Conservation (phyloP, 2,888 invertebrate genomes). For the Leuctra nigra region DNA sequence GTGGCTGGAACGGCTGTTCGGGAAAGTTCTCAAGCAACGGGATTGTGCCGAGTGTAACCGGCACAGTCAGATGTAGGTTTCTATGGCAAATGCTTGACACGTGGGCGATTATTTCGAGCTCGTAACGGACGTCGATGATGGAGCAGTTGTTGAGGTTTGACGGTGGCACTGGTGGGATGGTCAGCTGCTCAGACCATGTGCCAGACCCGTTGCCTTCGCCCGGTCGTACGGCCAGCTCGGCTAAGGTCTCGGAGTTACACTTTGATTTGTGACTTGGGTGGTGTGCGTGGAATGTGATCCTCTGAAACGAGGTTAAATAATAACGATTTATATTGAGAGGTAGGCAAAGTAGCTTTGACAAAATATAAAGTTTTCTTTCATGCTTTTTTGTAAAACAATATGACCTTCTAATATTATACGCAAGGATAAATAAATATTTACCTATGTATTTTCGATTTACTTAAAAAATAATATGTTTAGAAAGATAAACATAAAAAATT, state of each 20-base stretch:
- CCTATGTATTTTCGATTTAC: neutral
- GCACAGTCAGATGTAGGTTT: conserved; percentile 56
- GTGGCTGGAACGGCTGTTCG: conserved; percentile 33
- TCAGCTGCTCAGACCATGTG: conserved; percentile 56
- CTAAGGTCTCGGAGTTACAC: too few species aligned
- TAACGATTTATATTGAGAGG: too few species aligned
- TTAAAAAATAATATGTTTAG: neutral
- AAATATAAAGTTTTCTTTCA: too few species aligned
- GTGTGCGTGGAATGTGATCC: too few species aligned
- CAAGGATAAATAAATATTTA: neutral
- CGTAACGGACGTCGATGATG: conserved; percentile 69
- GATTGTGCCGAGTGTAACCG: conserved; percentile 68
- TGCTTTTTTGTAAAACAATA: conserved; percentile 21
- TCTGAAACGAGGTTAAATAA: too few species aligned
- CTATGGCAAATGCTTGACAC: conserved; percentile 55
- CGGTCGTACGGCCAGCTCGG: too few species aligned
- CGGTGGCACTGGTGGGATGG: conserved; percentile 68
- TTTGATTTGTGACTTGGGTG: too few species aligned
- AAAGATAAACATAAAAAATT: too few species aligned
- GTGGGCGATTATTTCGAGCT: conserved; percentile 56
- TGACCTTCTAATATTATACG: neutral
- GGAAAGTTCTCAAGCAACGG: too few species aligned
- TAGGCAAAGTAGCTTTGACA: too few species aligned
- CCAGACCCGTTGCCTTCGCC: conserved; percentile 51
- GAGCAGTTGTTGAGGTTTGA: conserved; percentile 69